Evolutionary conservation across 2,888 invertebrate genomes (phyloP), one percentile per base, ranked within the genome.

Genomic region (Dioctria rufipes): DNA sequence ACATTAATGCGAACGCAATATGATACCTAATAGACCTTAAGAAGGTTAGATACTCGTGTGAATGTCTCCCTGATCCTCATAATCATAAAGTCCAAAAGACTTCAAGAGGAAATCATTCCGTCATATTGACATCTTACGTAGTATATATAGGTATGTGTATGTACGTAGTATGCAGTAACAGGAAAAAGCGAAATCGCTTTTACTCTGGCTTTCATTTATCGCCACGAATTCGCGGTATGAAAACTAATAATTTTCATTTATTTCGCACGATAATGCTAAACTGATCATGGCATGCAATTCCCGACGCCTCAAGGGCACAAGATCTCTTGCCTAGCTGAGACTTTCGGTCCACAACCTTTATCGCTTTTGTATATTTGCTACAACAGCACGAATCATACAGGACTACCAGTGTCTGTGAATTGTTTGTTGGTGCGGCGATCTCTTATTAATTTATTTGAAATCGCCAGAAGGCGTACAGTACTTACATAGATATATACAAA

Each of bases 251-350:
- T 81, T 81, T 81, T 79, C 77, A 81, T 81, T 80, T 78, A 75
- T 77, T 81, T 80, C 81, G 81, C 80, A 81, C 80, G 81, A 81
- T 81, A 81, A 81, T 81, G 81, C 80, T 71, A 81, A 81, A 80
- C 75, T 71, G 81, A 80, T 81, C 61, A n/a, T 67, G 81, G 75
- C 75, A 75, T 75, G 75, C 75, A 75, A 75, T 75, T 75, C 75
- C 61, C 60, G 61, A 43, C 43, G 75, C 42, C 75, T 43, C 58
- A 75, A 75, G 75, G 75, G 75, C 75, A 61, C 60, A 75, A 75
- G 75, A 75, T 75, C 61, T 46, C 60, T 25, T 13, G 60, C 61
- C 11, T 5, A 61, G 75, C 61, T 37, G 61, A 43, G 75, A 75
- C 42, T 75, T 60, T 75, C 43, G 60, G 61, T 75, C 5, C 46